phyloP scores from a whole-genome alignment of 2,113 vertebrate genomes.

The Verasper variegatus region DNA sequence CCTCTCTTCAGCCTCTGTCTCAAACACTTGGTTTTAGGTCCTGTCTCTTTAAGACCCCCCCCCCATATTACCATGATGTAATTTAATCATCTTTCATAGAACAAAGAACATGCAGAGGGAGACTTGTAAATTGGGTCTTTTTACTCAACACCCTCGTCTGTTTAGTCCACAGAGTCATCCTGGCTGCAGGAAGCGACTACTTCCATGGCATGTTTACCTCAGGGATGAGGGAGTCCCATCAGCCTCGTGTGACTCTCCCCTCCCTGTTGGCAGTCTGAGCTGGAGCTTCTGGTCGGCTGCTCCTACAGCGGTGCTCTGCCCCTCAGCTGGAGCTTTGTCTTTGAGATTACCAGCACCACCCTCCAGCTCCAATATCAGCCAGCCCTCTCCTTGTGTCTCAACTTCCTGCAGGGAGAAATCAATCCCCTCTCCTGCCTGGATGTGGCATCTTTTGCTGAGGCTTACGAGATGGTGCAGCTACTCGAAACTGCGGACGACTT shows the following conservation, averaged over 20 bases:
- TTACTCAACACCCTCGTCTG: not conserved
- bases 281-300: constrained; percentile 84
- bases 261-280: constrained; percentile 81
- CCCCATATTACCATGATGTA: too few relatives aligned
- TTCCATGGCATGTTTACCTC: constrained; percentile 90
- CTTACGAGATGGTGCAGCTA: constrained; percentile 82
- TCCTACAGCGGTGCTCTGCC: constrained; percentile 85
- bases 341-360: constrained; percentile 85
- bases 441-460: constrained; percentile 81
- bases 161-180: constrained; percentile 88
- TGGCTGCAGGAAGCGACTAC: constrained; percentile 90
- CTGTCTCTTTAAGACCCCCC: too few relatives aligned
- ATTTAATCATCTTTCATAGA: too few relatives aligned
- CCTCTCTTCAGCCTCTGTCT: too few relatives aligned
- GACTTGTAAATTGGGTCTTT: too few relatives aligned
- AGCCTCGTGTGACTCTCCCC: constrained; percentile 68
- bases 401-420: constrained; percentile 83
- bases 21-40: too few relatives aligned
- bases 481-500: constrained; percentile 82
- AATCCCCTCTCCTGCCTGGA: constrained; percentile 83
- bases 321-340: constrained; percentile 83
- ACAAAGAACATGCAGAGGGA: too few relatives aligned
- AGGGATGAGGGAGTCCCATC: constrained; percentile 88
- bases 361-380: constrained; percentile 89
- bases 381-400: constrained; percentile 85